These are phyloP conservation scores for Tryphoninae sp. DNA, from an alignment of 2,888 invertebrate genomes.

Conservation along the genomic window DNA sequence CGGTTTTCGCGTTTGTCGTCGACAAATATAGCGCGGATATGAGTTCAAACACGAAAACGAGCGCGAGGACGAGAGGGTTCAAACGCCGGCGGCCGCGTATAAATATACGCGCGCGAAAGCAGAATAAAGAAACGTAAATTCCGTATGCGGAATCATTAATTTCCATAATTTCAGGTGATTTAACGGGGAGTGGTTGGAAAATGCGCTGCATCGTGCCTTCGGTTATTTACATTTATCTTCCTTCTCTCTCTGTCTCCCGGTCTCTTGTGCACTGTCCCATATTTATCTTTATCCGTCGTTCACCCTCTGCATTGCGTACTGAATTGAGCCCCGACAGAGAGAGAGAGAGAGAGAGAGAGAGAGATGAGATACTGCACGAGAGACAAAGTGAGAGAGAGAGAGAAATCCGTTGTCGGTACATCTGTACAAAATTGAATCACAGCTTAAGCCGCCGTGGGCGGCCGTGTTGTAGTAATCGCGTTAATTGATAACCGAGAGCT, in stretches of 20 bases:
- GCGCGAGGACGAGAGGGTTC: background rate
- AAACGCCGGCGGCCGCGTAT: background rate
- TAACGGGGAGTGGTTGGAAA: background rate
- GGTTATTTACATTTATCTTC: constrained; percentile 28
- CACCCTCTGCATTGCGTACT: constrained; percentile 21
- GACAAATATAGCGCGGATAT: constrained; percentile 10
- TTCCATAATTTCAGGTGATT: constrained; percentile 43
- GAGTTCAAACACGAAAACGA: constrained; percentile 18
- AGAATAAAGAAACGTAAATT: constrained; percentile 3
- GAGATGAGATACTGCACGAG: background rate
- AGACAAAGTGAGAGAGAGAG: constrained; percentile 5
- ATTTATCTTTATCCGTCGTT: constrained; percentile 44
- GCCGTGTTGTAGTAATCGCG: constrained; percentile 67
- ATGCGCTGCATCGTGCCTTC: constrained; percentile 9
- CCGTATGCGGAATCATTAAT: constrained; percentile 40
- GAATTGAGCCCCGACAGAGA: constrained; percentile 24
- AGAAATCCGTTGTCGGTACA: constrained; percentile 47
- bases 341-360: constrained; percentile 4
- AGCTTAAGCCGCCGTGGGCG: constrained; percentile 73
- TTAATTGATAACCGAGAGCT: constrained; percentile 78
- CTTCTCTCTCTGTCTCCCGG: constrained; percentile 18
- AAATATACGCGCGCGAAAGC: constrained; percentile 12
- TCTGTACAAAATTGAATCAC: constrained; percentile 75
- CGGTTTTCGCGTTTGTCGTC: constrained; percentile 23
- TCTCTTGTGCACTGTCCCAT: constrained; percentile 25